Conservation (phyloP, 2,888 invertebrate genomes). For the Diachrysia chrysitis region DNA sequence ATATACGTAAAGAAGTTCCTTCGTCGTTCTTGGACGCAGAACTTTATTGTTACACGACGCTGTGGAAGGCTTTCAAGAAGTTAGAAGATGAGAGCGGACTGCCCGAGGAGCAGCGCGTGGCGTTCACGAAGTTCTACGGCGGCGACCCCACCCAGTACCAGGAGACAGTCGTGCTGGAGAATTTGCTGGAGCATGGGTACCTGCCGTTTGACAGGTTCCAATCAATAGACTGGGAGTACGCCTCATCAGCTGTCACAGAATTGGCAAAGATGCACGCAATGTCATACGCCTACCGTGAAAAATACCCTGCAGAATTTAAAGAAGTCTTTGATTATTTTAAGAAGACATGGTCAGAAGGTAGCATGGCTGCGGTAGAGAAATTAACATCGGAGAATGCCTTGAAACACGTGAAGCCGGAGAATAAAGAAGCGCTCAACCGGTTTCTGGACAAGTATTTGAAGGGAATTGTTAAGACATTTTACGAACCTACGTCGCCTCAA, state of each 20-base stretch:
- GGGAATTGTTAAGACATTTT: slow-evolving; percentile 36
- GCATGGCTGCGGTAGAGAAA: slow-evolving; percentile 5
- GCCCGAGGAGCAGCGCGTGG: slow-evolving; percentile 56
- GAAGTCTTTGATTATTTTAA: background rate
- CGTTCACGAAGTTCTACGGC: slow-evolving; percentile 62
- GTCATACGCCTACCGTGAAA: slow-evolving; percentile 65
- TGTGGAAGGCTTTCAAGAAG: slow-evolving; percentile 37
- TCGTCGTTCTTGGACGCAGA: slow-evolving; percentile 42
- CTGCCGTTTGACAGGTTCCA: slow-evolving; percentile 61
- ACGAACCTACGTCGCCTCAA: slow-evolving; percentile 38
- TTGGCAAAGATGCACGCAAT: slow-evolving; percentile 73
- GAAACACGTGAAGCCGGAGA: slow-evolving; percentile 53
- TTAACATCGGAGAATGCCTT: slow-evolving; percentile 33
- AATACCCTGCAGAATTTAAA: slow-evolving; percentile 34
- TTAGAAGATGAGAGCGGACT: slow-evolving; percentile 52
- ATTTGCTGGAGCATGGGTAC: slow-evolving; percentile 63
- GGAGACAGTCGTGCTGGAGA: slow-evolving; percentile 70
- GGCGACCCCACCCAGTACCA: slow-evolving; percentile 50
- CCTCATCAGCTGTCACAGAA: slow-evolving; percentile 61
- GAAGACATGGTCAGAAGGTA: slow-evolving; percentile 5
- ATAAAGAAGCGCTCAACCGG: slow-evolving; percentile 55
- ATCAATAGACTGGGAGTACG: slow-evolving; percentile 61
- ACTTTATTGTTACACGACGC: slow-evolving; percentile 43
- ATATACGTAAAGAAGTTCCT: slow-evolving; percentile 10
- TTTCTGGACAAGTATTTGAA: slow-evolving; percentile 47